Conservation (phyloP, 2,113 vertebrate species). For the Leuciscus idus region DNA sequence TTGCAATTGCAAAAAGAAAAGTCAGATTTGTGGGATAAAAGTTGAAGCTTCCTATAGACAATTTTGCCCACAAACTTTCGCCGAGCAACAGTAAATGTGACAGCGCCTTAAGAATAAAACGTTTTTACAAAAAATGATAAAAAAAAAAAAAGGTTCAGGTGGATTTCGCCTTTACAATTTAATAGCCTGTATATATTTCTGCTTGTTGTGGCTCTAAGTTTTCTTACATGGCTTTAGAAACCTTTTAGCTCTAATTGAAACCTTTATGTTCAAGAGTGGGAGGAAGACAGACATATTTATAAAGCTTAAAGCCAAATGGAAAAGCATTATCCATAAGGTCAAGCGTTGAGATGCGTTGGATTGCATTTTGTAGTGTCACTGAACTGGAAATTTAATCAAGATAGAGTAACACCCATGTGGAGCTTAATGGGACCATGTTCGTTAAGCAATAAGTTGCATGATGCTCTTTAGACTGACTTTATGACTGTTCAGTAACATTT, state of each 20-base stretch:
- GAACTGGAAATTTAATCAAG: slow-evolving; percentile 53
- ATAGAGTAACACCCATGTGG: slow-evolving; percentile 53
- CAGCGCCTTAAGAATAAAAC: background rate
- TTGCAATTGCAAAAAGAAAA: too few species aligned
- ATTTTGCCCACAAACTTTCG: background rate
- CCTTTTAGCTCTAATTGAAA: slow-evolving; percentile 34
- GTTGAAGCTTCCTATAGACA: too few species aligned
- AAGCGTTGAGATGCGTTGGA: slow-evolving; percentile 43
- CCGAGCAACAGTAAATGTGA: background rate
- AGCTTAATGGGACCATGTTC: background rate
- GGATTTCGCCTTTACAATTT: background rate
- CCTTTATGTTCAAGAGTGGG: background rate
- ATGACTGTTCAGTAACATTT: slow-evolving; percentile 18
- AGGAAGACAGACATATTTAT: slow-evolving; percentile 21
- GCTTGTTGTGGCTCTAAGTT: background rate
- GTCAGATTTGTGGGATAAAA: too few species aligned
- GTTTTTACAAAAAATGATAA: too few species aligned
- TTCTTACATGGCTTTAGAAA: background rate
- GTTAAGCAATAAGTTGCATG: slow-evolving; percentile 47
- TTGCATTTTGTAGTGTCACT: slow-evolving; percentile 51
- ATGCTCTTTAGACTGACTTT: slow-evolving; percentile 16
- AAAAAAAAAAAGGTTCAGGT: too few species aligned
- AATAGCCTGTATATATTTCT: background rate
- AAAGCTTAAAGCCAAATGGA: slow-evolving; percentile 58
- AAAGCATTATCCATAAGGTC: slow-evolving; percentile 46